A percentile compares a stretch with the other conserved stretches of the same genome.
phyloP scores from a whole-genome alignment of 2,113 vertebrate species.

The Noturus placidus region DNA sequence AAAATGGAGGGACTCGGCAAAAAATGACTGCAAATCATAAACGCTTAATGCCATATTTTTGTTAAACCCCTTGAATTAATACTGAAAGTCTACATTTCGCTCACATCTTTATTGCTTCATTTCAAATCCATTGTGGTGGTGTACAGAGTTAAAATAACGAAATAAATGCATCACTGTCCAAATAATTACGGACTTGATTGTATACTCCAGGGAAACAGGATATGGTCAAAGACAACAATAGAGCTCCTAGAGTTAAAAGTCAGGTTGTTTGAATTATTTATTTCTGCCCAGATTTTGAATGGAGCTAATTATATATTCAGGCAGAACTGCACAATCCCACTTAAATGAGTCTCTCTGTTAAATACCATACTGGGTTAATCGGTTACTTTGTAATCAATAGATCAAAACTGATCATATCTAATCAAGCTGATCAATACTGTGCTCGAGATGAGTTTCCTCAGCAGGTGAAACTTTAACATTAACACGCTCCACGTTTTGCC shows the following conservation, averaged over 20 bases:
- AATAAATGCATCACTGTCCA: too few relatives aligned
- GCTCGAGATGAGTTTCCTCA: conserved; percentile 35
- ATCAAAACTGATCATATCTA: background rate
- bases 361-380: background rate
- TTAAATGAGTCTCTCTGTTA: background rate
- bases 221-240: background rate
- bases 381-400: background rate
- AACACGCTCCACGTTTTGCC: conserved; percentile 21
- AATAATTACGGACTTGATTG: too few relatives aligned
- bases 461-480: conserved; percentile 33
- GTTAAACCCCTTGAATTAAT: too few relatives aligned
- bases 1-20: too few relatives aligned
- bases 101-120: too few relatives aligned
- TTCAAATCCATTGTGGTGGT: too few relatives aligned
- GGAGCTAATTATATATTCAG: background rate
- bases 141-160: too few relatives aligned
- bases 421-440: conserved; percentile 13
- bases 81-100: too few relatives aligned
- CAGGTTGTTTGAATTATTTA: background rate
- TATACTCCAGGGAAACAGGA: background rate
- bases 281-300: background rate
- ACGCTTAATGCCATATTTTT: too few relatives aligned
- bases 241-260: background rate
- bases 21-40: too few relatives aligned
- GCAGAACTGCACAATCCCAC: background rate